Evolutionary conservation across 2,888 invertebrate species (phyloP).

Genomic region (Dermolepida albohirtum): DNA sequence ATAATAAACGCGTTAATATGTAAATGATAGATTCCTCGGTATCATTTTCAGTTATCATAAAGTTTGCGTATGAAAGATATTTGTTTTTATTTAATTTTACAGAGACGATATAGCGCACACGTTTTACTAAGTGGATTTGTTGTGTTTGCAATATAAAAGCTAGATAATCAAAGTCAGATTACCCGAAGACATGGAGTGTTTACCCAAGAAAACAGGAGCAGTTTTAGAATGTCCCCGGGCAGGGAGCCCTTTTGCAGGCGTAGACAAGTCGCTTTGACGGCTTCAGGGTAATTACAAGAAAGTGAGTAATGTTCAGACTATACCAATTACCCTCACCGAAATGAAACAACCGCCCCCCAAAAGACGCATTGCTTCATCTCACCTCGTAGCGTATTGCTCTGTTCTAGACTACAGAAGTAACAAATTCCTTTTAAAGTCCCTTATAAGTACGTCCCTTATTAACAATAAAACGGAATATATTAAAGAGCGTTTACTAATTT

Average conservation of each 20-base stretch:
- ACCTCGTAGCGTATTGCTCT: slow-evolving; percentile 38
- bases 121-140: slow-evolving; percentile 7
- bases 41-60: not conserved
- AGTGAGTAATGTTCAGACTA: slow-evolving; percentile 64
- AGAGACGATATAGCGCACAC: not conserved
- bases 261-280: slow-evolving; percentile 65
- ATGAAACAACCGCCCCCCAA: slow-evolving; percentile 36
- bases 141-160: slow-evolving; percentile 33
- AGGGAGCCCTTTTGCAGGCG: slow-evolving; percentile 60
- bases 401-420: slow-evolving; percentile 10
- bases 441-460: not conserved
- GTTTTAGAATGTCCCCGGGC: slow-evolving; percentile 60
- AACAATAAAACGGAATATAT: slow-evolving; percentile 10
- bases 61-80: not conserved
- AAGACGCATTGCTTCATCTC: slow-evolving; percentile 42
- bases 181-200: slow-evolving; percentile 50
- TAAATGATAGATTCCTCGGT: no score
- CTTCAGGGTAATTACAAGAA: slow-evolving; percentile 64
- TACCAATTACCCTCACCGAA: slow-evolving; percentile 61
- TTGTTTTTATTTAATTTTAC: slow-evolving; percentile 13
- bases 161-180: slow-evolving; percentile 44
- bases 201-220: slow-evolving; percentile 55
- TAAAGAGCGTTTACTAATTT: slow-evolving; percentile 14
- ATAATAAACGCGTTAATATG: no score
- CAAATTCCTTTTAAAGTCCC: slow-evolving; percentile 12